These are phyloP conservation scores for Drosophila ezoana DNA, from an alignment of 2,888 invertebrate species.

Conservation along the genomic window DNA sequence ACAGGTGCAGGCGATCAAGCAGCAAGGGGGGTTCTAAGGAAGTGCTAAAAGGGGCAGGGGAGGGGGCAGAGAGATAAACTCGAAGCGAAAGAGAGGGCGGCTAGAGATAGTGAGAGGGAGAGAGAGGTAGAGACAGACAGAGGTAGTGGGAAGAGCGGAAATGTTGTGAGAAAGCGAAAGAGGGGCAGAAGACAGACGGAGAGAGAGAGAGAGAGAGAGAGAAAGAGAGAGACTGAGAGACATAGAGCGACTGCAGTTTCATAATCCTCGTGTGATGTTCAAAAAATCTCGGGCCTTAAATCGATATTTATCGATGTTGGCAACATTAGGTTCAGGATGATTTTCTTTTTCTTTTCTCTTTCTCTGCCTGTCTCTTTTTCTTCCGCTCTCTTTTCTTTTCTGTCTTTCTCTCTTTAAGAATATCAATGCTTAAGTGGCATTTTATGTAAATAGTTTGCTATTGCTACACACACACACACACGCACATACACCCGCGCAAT, in stretches of 20 bases:
- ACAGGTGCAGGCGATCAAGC: background rate
- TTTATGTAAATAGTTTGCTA: constrained; percentile 58
- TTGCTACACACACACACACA: constrained; percentile 10
- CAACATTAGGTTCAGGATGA: too few species aligned
- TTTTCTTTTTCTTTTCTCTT: background rate
- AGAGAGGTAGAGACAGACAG: background rate
- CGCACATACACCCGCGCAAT: constrained; percentile 1
- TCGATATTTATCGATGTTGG: constrained; percentile 8
- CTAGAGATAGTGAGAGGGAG: background rate
- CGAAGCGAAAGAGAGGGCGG: background rate
- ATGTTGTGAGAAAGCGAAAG: background rate
- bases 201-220: too few species aligned
- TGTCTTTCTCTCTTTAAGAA: constrained; percentile 3
- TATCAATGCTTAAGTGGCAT: constrained; percentile 58
- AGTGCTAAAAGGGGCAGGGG: background rate
- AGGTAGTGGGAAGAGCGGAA: background rate
- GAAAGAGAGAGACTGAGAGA: too few species aligned
- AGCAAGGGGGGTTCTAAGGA: background rate
- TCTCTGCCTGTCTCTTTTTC: background rate
- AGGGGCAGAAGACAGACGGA: background rate
- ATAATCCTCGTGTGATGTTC: too few species aligned
- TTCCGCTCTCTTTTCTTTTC: background rate
- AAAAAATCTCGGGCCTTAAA: background rate
- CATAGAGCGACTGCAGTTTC: too few species aligned
- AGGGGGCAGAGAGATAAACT: constrained; percentile 20